Conservation (phyloP, 92 coral and sea anemone species). For the Galaxea fascicularis region DNA sequence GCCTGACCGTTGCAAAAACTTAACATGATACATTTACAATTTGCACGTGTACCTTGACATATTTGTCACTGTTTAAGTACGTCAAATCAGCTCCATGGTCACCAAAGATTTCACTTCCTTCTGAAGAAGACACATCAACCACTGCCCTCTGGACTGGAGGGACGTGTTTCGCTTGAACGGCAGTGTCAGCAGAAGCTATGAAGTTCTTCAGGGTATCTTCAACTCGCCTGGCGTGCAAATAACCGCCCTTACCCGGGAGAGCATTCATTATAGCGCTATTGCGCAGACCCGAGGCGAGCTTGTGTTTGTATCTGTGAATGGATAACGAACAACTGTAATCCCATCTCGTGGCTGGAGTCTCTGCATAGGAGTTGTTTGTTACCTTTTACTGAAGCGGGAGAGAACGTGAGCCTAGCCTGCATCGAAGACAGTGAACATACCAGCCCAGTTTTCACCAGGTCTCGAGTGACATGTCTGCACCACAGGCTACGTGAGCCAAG, state of each 20-base stretch:
- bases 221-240: slow-evolving; percentile 87
- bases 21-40: background rate
- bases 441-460: too few species aligned
- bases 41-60: slow-evolving; percentile 29
- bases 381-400: too few species aligned
- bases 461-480: too few species aligned
- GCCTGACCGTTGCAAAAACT: too few species aligned
- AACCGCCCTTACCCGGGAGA: slow-evolving; percentile 57
- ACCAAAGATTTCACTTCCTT: slow-evolving; percentile 24
- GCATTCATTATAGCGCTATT: slow-evolving; percentile 69
- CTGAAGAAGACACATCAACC: slow-evolving; percentile 2
- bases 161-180: slow-evolving; percentile 68
- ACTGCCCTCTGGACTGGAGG: slow-evolving; percentile 38
- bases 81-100: slow-evolving; percentile 41
- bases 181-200: slow-evolving; percentile 71
- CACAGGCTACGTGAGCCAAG: too few species aligned
- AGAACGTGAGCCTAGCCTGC: too few species aligned
- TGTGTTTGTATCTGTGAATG: slow-evolving; percentile 64
- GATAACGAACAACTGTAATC: background rate
- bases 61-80: slow-evolving; percentile 62
- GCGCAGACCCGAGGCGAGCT: slow-evolving; percentile 67
- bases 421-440: too few species aligned
- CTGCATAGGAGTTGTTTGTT: background rate
- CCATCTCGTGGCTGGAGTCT: background rate
- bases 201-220: slow-evolving; percentile 77